Evolutionary conservation across 2,113 vertebrate species (phyloP).

Genomic region (Erinaceus europaeus): DNA sequence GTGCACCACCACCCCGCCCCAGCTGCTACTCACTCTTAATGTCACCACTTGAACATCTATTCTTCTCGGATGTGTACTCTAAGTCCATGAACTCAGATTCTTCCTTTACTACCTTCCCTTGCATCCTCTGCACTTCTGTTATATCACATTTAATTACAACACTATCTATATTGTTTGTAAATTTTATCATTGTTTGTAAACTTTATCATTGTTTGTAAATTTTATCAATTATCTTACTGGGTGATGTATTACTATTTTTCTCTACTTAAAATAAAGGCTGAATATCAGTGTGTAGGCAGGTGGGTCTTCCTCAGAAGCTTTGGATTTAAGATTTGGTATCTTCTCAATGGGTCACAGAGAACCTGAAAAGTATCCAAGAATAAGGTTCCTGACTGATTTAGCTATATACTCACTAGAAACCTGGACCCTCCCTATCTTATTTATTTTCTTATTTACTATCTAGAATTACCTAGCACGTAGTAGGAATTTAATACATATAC

Average conservation of each 20-base stretch:
- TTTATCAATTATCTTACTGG: not conserved
- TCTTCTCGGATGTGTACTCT: not conserved
- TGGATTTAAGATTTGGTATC: not conserved
- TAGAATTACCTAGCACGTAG: slow-evolving; percentile 3
- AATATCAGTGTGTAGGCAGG: not conserved
- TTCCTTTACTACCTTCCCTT: not conserved
- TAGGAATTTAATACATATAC: not conserved
- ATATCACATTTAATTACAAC: not conserved
- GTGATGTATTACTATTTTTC: not conserved
- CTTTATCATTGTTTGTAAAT: not conserved
- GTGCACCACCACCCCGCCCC: no score
- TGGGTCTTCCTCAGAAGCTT: not conserved
- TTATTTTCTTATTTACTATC: not conserved
- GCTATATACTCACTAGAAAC: not conserved
- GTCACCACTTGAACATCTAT: not conserved
- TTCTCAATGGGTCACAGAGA: not conserved
- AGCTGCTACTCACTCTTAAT: no score
- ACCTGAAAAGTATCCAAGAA: not conserved
- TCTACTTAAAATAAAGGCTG: not conserved
- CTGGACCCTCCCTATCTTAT: not conserved
- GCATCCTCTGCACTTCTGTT: not conserved
- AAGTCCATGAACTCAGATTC: not conserved
- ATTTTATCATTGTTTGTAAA: not conserved
- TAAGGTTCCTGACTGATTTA: not conserved
- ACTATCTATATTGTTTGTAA: not conserved